phyloP scores from a whole-genome alignment of 2,797 vertebrate species.

The Alfaro cultratus region DNA sequence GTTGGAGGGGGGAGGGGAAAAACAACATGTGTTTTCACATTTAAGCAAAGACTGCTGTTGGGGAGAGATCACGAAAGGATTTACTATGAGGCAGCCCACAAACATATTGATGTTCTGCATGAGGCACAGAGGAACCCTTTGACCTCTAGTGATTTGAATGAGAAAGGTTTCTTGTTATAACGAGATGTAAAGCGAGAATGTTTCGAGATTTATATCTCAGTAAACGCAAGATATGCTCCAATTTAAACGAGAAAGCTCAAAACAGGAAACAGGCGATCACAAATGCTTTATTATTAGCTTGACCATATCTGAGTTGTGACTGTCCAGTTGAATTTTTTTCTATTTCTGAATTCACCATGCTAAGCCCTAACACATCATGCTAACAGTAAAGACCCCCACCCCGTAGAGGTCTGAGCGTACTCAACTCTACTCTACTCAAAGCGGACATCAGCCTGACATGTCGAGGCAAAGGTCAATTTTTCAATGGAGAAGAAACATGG shows the following conservation, averaged over 20 bases:
- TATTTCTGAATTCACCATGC: not conserved
- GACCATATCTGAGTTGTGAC: not conserved
- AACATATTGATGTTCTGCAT: not conserved
- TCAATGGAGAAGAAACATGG: no score
- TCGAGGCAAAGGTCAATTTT: no score
- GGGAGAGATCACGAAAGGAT: not conserved
- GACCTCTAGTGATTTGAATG: not conserved
- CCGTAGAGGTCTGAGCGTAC: no score
- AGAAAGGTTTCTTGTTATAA: not conserved
- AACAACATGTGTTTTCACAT: constrained; percentile 6
- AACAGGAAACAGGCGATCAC: not conserved
- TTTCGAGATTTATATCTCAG: not conserved
- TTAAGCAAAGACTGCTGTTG: not conserved
- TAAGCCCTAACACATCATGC: not conserved
- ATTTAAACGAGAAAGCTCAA: not conserved
- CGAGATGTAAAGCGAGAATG: not conserved
- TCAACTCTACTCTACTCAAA: no score
- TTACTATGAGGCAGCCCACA: not conserved
- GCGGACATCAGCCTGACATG: no score
- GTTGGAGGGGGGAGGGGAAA: not conserved
- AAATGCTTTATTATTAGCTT: not conserved
- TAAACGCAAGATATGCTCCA: not conserved
- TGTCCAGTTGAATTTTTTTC: not conserved
- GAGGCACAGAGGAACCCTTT: not conserved
- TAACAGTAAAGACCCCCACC: not conserved